A percentile compares a stretch with the other conserved stretches of the same genome.
These are phyloP conservation scores for Alfaro cultratus DNA, from an alignment of 2,797 vertebrate genomes.

Conservation along the genomic window DNA sequence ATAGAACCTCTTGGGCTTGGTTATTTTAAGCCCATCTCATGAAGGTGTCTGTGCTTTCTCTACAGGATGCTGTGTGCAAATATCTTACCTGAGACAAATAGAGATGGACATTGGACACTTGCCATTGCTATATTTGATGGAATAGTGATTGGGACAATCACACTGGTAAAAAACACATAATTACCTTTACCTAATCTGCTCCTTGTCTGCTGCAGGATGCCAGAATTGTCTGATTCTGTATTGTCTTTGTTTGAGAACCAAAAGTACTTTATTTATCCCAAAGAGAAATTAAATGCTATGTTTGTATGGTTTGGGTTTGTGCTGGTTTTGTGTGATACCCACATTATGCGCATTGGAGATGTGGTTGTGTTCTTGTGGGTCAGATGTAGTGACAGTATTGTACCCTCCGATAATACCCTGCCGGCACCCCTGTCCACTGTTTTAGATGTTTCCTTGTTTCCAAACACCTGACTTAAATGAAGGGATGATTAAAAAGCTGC, in stretches of 20 bases:
- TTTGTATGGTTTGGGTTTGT: too few relatives aligned
- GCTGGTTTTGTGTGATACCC: too few relatives aligned
- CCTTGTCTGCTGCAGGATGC: accelerated
- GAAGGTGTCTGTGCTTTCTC: constrained; percentile 16
- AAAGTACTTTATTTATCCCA: too few relatives aligned
- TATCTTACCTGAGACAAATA: constrained; percentile 54
- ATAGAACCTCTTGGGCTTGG: neutral
- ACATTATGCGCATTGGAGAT: too few relatives aligned
- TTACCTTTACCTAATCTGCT: neutral
- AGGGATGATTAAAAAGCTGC: too few relatives aligned
- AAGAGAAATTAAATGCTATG: too few relatives aligned
- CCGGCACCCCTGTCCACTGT: too few relatives aligned
- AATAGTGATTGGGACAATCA: constrained; percentile 73
- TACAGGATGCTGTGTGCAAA: constrained; percentile 80
- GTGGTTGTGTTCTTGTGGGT: too few relatives aligned
- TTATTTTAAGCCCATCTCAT: constrained; percentile 23
- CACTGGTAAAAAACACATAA: constrained; percentile 72
- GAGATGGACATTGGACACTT: constrained; percentile 66
- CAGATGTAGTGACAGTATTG: too few relatives aligned
- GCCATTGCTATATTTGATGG: constrained; percentile 75
- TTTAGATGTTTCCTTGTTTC: too few relatives aligned
- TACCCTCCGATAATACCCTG: too few relatives aligned
- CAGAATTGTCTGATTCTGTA: neutral
- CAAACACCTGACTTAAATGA: too few relatives aligned
- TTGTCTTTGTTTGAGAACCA: neutral